Evolutionary conservation across 2,113 vertebrate genomes (phyloP).

Genomic region (Arothron firmamentum): DNA sequence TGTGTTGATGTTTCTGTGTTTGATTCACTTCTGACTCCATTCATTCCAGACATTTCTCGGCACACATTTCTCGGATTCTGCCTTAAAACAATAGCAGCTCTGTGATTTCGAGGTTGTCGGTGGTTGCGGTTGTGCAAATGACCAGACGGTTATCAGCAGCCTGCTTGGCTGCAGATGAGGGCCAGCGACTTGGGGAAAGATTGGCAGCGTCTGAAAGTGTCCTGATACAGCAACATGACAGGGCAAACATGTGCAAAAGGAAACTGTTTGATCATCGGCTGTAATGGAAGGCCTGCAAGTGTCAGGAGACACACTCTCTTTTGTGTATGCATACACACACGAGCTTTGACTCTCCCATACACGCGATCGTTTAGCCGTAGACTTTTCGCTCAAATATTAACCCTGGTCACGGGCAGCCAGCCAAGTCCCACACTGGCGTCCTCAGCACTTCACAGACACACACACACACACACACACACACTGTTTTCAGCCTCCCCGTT

Average conservation of each 20-base stretch:
- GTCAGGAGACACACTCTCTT: constrained; percentile 15
- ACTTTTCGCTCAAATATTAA: constrained; percentile 65
- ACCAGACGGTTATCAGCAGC: background rate
- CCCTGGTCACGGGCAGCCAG: constrained; percentile 60
- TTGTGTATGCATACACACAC: constrained; percentile 10
- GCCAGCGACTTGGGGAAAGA: background rate
- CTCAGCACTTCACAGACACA: constrained; percentile 53
- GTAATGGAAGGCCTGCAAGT: background rate
- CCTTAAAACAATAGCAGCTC: background rate
- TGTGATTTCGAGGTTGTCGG: background rate
- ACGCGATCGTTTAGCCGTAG: constrained; percentile 59
- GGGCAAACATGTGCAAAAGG: background rate
- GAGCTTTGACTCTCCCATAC: constrained; percentile 36
- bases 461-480: constrained; percentile 21
- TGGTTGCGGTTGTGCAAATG: background rate
- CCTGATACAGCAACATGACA: background rate
- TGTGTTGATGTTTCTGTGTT: constrained; percentile 8
- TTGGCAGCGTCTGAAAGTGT: background rate
- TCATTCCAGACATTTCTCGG: constrained; percentile 1
- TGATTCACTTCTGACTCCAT: background rate
- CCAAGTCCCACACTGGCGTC: constrained; percentile 63
- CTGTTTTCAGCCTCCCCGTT: constrained; percentile 65
- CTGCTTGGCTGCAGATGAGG: constrained; percentile 7
- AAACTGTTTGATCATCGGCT: background rate
- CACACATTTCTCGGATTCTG: background rate